These are phyloP conservation scores for Drosophila prosaltans DNA, from an alignment of 1,140 invertebrate genomes.

Conservation along the genomic window DNA sequence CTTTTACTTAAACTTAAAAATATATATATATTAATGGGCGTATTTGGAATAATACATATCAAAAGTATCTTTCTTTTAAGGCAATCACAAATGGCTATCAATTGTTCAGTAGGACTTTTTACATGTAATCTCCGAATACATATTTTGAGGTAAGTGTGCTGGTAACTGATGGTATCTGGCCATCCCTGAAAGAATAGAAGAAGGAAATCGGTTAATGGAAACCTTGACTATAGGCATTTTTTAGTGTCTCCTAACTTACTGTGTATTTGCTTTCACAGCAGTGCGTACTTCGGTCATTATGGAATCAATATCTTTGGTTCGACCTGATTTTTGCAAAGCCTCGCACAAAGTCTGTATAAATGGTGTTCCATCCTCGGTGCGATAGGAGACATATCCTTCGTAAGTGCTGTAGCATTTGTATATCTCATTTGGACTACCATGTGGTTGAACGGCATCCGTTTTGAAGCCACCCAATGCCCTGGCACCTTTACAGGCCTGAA, in stretches of 20 bases:
- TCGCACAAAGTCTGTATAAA: constrained; percentile 75
- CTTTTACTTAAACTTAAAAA: not conserved
- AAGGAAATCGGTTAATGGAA: not conserved
- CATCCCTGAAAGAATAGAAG: constrained; percentile 44
- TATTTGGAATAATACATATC: constrained; percentile 4
- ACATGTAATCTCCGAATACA: constrained; percentile 70
- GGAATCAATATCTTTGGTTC: constrained; percentile 51
- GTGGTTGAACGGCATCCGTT: constrained; percentile 57
- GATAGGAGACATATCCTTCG: constrained; percentile 77
- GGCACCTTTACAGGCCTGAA: constrained; percentile 77
- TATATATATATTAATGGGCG: not conserved
- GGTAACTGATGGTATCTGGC: constrained; percentile 75
- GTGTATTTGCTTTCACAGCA: constrained; percentile 53
- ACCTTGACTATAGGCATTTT: not conserved
- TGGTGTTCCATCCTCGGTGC: constrained; percentile 63
- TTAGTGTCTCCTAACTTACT: constrained; percentile 38
- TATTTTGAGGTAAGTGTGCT: constrained; percentile 73
- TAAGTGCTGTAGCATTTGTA: constrained; percentile 80
- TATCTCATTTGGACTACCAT: constrained; percentile 69
- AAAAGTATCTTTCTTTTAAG: not conserved
- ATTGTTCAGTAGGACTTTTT: not conserved
- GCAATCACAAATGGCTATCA: not conserved
- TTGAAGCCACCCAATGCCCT: constrained; percentile 53
- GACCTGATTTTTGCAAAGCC: constrained; percentile 42
- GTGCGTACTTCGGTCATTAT: constrained; percentile 55